These are phyloP conservation scores for Uloborus diversus DNA, from an alignment of 1,140 invertebrate genomes.

Conservation along the genomic window DNA sequence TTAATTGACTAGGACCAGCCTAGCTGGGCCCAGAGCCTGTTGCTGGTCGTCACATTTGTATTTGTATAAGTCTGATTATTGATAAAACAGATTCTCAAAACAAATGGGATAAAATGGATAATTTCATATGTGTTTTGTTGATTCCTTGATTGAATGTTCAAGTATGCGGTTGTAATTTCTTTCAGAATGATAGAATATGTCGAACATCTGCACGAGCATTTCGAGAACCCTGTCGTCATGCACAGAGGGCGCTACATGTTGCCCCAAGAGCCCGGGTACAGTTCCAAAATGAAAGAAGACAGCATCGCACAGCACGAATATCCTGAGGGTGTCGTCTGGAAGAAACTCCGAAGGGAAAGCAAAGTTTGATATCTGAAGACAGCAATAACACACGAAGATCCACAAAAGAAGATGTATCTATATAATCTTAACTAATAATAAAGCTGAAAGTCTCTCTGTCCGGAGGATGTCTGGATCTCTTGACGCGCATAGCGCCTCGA, in stretches of 20 bases:
- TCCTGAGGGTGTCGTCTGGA: slow-evolving; percentile 80
- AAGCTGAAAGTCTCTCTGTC: no score
- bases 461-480: no score
- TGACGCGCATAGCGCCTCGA: no score
- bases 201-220: slow-evolving; percentile 89
- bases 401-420: no score
- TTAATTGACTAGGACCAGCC: no score
- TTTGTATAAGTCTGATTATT: no score
- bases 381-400: no score
- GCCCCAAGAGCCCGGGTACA: slow-evolving; percentile 71
- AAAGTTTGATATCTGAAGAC: no score
- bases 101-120: background rate
- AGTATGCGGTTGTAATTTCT: no score
- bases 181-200: slow-evolving; percentile 84
- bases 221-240: slow-evolving; percentile 77
- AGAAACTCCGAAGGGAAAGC: slow-evolving; percentile 67
- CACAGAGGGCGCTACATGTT: slow-evolving; percentile 75
- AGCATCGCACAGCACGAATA: slow-evolving; percentile 76
- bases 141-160: background rate
- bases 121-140: background rate
- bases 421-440: no score
- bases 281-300: slow-evolving; percentile 73
- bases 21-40: no score
- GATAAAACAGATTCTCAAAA: background rate
- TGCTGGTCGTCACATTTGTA: no score